Evolutionary conservation across 2,888 invertebrate genomes (phyloP).

Genomic region (Scaptomyza caliginosa): DNA sequence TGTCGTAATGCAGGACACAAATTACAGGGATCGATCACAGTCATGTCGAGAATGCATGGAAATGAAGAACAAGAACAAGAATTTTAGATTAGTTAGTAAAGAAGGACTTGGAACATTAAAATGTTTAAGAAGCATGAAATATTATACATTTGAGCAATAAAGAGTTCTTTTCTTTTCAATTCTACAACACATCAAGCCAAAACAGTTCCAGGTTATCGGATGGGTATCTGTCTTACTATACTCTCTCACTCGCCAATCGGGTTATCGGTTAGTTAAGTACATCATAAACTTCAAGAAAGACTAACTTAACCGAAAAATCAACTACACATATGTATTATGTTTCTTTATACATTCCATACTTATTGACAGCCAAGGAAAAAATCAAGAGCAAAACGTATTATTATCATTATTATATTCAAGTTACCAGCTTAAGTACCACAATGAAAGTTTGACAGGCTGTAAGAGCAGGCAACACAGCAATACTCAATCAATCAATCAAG

Average conservation of each 20-base stretch:
- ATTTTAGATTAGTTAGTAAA: background rate
- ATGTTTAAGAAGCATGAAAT: background rate
- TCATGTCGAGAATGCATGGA: background rate
- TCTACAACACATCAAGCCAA: too few species aligned
- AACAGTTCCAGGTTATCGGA: too few species aligned
- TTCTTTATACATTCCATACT: background rate
- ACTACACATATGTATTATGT: background rate
- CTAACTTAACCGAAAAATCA: background rate
- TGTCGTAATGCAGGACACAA: slow-evolving; percentile 6
- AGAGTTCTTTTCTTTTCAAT: too few species aligned
- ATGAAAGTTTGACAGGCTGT: background rate
- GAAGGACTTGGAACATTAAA: background rate
- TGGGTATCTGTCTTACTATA: too few species aligned
- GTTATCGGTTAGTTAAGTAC: background rate
- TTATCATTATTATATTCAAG: background rate
- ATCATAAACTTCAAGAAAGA: background rate
- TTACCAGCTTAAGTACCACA: slow-evolving; percentile 1
- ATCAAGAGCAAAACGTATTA: background rate
- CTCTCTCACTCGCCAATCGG: background rate
- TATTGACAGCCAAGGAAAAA: background rate
- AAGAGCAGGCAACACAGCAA: slow-evolving; percentile 18
- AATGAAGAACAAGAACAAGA: background rate
- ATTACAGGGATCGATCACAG: slow-evolving; percentile 14
- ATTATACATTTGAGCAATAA: too few species aligned
- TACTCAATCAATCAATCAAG: slow-evolving; percentile 12